These are phyloP conservation scores for Argya squamiceps DNA, from an alignment of 2,797 vertebrate genomes.

Conservation along the genomic window DNA sequence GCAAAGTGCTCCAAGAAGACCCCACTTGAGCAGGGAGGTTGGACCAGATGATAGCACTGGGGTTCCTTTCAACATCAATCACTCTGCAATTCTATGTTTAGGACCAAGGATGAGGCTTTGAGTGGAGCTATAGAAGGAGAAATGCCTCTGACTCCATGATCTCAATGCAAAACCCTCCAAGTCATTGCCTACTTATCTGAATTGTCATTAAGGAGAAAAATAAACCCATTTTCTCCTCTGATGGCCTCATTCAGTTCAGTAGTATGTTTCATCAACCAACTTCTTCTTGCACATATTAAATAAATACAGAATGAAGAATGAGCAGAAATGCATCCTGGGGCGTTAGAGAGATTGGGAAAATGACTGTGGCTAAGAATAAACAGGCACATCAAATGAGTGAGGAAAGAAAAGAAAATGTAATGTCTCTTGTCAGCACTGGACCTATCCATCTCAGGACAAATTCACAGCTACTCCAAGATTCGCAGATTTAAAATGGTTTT, in stretches of 20 bases:
- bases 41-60: not conserved
- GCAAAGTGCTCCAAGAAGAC: not conserved
- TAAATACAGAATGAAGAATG: not conserved
- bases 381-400: not conserved
- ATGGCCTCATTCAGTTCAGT: conserved; percentile 5
- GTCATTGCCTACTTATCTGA: not conserved
- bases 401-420: not conserved
- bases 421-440: not conserved
- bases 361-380: not conserved
- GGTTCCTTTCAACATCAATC: not conserved
- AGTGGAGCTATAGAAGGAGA: not conserved
- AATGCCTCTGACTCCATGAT: not conserved
- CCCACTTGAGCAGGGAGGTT: not conserved
- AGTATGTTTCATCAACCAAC: not conserved
- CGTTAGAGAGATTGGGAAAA: not conserved
- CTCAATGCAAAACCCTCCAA: not conserved
- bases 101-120: not conserved
- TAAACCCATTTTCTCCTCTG: not conserved
- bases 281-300: conserved; percentile 20
- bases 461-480: not conserved
- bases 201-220: conserved; percentile 24
- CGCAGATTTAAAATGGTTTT: not conserved
- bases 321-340: not conserved
- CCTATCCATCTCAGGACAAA: not conserved
- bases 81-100: not conserved